Evolutionary conservation across 2,113 vertebrate genomes (phyloP), one percentile per base, ranked within the genome.

Genomic region (Megaleporinus macrocephalus): DNA sequence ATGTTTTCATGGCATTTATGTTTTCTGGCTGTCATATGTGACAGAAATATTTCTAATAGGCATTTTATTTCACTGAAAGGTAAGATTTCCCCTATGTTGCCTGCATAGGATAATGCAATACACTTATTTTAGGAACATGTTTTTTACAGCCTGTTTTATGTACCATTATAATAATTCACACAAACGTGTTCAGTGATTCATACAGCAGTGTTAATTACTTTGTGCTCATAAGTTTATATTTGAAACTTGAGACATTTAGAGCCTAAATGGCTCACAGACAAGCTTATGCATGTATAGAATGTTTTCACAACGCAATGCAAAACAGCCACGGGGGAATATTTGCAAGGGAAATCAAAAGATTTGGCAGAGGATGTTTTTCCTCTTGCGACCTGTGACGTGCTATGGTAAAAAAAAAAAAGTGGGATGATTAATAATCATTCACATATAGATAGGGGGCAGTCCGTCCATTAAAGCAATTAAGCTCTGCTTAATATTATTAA

Each of bases 301-400:
- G 36, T 79, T 68, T 68, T n/a, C 11, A 3, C 36, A 53, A 71
- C 7, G 53, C 30, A 57, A 26, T 47, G 24, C 53, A 71, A 79
- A 71, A 24, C 5, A 49, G 53, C 24, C 27, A 33, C 12, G 7
- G 72, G 20, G 26, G 26, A 73, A 49, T 15, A 73, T 63, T 73
- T 73, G 27, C 55, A 73, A 33, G 22, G 11, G 6, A 69, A 69
- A 33, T 29, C 15, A 36, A 22, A 68, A 36, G 9, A 0, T 18
- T 30, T 68, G 29, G 29, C n/a, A 22, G 20, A 4, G 7, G 29
- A 36, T 30, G 10, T 66, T 57, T 27, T 75, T 75, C 57, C 41
- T 29, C 3, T 18, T 68, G 12, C 30, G 3, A 18, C 24, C 70
- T 15, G 20, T 24, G 6, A 26, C 30, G 49, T 27, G 30, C 66